Conservation (phyloP, 2,113 vertebrate species). For the Coryphaenoides rupestris region DNA sequence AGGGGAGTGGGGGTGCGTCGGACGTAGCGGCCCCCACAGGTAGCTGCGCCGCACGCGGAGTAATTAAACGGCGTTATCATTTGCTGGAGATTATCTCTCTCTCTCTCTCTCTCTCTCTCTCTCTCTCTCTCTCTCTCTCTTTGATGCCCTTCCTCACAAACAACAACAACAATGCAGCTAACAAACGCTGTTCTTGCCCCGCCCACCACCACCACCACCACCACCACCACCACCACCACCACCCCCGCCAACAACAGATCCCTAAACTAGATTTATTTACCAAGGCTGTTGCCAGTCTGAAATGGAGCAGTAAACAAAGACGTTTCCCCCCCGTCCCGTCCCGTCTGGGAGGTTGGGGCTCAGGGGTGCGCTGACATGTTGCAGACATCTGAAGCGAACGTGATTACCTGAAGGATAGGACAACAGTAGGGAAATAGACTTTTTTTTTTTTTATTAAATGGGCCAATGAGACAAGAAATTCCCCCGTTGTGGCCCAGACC, state of each 20-base stretch:
- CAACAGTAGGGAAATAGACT: too few species aligned
- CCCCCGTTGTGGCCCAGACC: too few species aligned
- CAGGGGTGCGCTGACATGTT: conserved; percentile 28
- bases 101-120: too few species aligned
- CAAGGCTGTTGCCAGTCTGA: conserved; percentile 43
- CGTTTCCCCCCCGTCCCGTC: conserved; percentile 8
- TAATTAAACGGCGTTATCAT: conserved; percentile 68
- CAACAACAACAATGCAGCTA: conserved; percentile 70
- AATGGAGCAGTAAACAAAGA: conserved; percentile 1
- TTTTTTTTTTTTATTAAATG: too few species aligned
- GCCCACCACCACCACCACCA: neutral
- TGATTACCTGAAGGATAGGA: too few species aligned
- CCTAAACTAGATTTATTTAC: conserved; percentile 63
- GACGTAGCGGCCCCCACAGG: conserved; percentile 52
- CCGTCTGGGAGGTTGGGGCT: conserved; percentile 26
- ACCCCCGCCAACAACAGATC: conserved; percentile 12
- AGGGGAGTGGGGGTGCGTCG: too few species aligned
- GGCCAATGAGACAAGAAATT: too few species aligned
- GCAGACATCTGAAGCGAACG: too few species aligned
- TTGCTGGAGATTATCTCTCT: conserved; percentile 59
- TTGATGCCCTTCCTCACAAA: conserved; percentile 68
- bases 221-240: neutral
- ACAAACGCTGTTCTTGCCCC: conserved; percentile 47
- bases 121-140: conserved; percentile 39
- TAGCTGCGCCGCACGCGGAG: conserved; percentile 41